phyloP scores from a whole-genome alignment of 2,113 vertebrate genomes.

The Oxyruncus cristatus region DNA sequence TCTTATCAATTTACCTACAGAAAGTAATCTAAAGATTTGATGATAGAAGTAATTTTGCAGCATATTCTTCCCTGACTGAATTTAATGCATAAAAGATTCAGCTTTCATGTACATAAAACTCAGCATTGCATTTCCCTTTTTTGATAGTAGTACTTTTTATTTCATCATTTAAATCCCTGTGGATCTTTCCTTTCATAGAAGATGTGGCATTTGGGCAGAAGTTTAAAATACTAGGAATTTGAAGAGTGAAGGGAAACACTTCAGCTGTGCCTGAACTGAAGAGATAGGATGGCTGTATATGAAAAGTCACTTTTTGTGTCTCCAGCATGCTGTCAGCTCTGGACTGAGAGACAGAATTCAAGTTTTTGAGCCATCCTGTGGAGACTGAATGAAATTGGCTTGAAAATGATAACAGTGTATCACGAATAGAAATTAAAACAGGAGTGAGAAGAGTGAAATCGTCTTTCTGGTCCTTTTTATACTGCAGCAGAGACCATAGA shows the following conservation, averaged over 20 bases:
- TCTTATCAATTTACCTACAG: not conserved
- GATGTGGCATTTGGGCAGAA: not conserved
- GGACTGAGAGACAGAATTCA: not conserved
- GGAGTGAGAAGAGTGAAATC: not conserved
- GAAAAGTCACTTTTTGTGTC: not conserved
- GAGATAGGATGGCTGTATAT: not conserved
- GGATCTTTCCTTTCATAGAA: not conserved
- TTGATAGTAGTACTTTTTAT: not conserved
- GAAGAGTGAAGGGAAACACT: not conserved
- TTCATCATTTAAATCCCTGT: not conserved
- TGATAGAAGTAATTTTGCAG: conserved; percentile 5
- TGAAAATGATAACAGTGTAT: not conserved
- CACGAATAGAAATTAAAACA: not conserved
- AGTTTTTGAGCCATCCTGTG: not conserved
- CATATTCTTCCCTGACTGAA: not conserved
- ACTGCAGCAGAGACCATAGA: not conserved
- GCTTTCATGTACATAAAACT: not conserved
- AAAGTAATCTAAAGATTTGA: conserved; percentile 2
- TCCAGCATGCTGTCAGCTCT: not conserved
- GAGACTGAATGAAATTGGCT: not conserved
- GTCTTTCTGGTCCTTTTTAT: not conserved
- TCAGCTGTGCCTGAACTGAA: conserved; percentile 28
- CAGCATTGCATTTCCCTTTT: conserved; percentile 3
- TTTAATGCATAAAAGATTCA: not conserved
- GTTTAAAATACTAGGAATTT: conserved; percentile 13